A percentile compares a stretch with the other conserved stretches of the same genome.
Evolutionary conservation across 2,888 invertebrate species (phyloP).

Genomic region (Osmoderma eremita): DNA sequence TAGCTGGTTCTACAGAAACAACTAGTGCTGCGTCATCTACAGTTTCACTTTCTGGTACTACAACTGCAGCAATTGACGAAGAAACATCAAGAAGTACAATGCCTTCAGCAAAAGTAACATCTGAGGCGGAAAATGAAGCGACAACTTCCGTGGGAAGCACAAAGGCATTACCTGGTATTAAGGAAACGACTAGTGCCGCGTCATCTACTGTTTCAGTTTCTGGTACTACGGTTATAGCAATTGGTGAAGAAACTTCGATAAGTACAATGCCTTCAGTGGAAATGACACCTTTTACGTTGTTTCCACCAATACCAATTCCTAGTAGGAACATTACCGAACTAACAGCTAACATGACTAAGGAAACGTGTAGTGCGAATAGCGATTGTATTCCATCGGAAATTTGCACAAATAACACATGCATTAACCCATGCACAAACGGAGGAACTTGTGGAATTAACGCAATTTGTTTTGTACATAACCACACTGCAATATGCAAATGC

Average conservation of each 20-base stretch:
- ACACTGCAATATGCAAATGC: slow-evolving; percentile 73
- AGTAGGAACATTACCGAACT: slow-evolving; percentile 59
- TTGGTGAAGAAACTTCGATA: not conserved
- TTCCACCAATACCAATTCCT: slow-evolving; percentile 4
- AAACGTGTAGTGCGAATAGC: slow-evolving; percentile 69
- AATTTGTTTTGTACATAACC: slow-evolving; percentile 72
- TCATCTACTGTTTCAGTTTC: not conserved
- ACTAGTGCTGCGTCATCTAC: not conserved
- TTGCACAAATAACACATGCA: slow-evolving; percentile 73
- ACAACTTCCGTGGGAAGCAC: not conserved
- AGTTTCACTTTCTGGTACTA: not conserved
- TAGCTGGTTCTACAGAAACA: not conserved
- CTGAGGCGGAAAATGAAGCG: slow-evolving; percentile 16
- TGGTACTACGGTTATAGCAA: not conserved
- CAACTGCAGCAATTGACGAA: not conserved
- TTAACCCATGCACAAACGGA: slow-evolving; percentile 70
- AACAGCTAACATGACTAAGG: slow-evolving; percentile 63
- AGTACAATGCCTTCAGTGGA: not conserved
- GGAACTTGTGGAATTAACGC: slow-evolving; percentile 69
- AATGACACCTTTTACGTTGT: slow-evolving; percentile 15
- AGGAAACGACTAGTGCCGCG: not conserved
- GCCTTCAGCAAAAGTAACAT: slow-evolving; percentile 7
- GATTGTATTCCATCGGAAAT: slow-evolving; percentile 73
- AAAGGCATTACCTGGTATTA: too few relatives aligned
- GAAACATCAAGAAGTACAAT: not conserved